A percentile compares a stretch with the other conserved stretches of the same genome.
These are phyloP conservation scores for rabbit (Oryctolagus cuniculus) DNA, from an alignment of 2,113 vertebrate species.

Conservation along the genomic window DNA sequence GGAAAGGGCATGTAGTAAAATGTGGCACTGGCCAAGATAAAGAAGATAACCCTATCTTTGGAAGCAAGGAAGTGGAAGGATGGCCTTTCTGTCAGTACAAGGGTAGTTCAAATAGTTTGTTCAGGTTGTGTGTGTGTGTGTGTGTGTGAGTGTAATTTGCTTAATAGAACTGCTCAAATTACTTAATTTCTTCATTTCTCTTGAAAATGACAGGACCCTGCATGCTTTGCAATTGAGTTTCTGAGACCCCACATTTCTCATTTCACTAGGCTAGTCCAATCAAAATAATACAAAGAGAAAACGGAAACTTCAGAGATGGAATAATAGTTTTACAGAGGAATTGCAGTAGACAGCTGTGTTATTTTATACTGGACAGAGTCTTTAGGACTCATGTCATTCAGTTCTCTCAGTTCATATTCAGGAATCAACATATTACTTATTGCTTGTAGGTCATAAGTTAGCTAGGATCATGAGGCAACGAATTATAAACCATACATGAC, in stretches of 20 bases:
- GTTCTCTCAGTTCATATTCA: not conserved
- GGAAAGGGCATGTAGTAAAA: not conserved
- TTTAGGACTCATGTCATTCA: not conserved
- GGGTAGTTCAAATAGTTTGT: too few relatives aligned
- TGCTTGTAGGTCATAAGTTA: not conserved
- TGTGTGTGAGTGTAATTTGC: too few relatives aligned
- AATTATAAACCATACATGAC: conserved; percentile 2
- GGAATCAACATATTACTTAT: not conserved
- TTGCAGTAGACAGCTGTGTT: not conserved
- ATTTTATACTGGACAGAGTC: not conserved
- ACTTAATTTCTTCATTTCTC: conserved; percentile 11
- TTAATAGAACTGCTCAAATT: not conserved
- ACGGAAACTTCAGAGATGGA: not conserved
- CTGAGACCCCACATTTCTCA: not conserved
- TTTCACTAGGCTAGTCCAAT: not conserved
- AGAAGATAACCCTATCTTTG: not conserved
- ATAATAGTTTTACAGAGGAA: conserved; percentile 11
- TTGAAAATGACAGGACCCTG: not conserved
- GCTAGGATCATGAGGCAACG: not conserved
- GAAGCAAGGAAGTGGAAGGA: not conserved
- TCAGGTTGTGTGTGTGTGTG: too few relatives aligned
- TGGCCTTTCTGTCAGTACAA: not conserved
- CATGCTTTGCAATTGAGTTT: not conserved
- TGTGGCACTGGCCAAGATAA: not conserved
- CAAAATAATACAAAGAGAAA: conserved; percentile 16